A percentile compares a stretch with the other conserved stretches of the same genome.
Evolutionary conservation across 2,797 vertebrate species (phyloP).

Genomic region (Gadopsis bispinosus): DNA sequence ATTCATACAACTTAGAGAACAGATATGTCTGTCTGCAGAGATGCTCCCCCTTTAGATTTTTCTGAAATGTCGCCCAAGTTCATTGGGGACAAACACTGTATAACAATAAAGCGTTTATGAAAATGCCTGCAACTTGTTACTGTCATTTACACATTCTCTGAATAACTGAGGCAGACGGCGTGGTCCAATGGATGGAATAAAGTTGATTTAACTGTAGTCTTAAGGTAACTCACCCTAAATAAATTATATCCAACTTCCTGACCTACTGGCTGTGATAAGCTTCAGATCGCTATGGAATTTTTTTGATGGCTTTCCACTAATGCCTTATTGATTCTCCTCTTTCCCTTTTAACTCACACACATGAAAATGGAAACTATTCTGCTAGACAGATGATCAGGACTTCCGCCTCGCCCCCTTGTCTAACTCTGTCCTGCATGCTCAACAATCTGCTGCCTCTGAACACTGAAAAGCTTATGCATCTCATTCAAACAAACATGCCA

Average conservation of each 20-base stretch:
- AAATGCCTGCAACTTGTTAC: slow-evolving; percentile 49
- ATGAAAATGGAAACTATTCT: slow-evolving; percentile 82
- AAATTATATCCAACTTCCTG: slow-evolving; percentile 76
- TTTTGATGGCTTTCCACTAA: slow-evolving; percentile 81
- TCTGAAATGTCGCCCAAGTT: slow-evolving; percentile 25
- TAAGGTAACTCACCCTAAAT: slow-evolving; percentile 76
- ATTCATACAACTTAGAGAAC: slow-evolving; percentile 38
- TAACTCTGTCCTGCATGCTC: slow-evolving; percentile 47
- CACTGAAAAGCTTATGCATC: slow-evolving; percentile 35
- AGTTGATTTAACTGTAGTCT: slow-evolving; percentile 74
- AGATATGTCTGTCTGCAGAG: slow-evolving; percentile 32
- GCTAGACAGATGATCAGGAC: slow-evolving; percentile 69
- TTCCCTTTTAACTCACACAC: slow-evolving; percentile 82
- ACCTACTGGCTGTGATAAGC: slow-evolving; percentile 71
- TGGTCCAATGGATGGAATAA: slow-evolving; percentile 73
- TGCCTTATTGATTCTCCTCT: slow-evolving; percentile 84
- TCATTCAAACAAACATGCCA: slow-evolving; percentile 28
- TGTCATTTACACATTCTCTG: slow-evolving; percentile 64
- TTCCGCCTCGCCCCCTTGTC: slow-evolving; percentile 44
- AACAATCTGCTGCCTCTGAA: slow-evolving; percentile 47
- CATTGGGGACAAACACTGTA: slow-evolving; percentile 8
- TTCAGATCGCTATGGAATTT: slow-evolving; percentile 64
- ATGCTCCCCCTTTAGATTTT: slow-evolving; percentile 31
- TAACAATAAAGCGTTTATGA: slow-evolving; percentile 28
- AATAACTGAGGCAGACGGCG: slow-evolving; percentile 50